Evolutionary conservation across 2,888 invertebrate species (phyloP), one percentile per base, ranked within the genome.

Genomic region (Cephonodes hylas): DNA sequence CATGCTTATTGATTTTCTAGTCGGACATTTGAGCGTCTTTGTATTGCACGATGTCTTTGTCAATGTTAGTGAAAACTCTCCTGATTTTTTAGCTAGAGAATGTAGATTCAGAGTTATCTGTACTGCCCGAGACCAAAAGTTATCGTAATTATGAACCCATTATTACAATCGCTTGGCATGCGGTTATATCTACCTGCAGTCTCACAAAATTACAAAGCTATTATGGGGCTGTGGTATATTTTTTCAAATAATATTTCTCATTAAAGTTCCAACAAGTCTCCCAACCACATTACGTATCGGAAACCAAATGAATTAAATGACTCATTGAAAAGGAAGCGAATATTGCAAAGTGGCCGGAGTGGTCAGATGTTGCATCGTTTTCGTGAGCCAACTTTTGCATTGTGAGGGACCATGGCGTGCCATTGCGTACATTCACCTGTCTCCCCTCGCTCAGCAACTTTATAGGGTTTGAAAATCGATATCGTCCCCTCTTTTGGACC

Each of bases 381-480:
- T 84, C 84, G 85, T 84, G 77, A 74, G 83, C 84, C 67, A 68
- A 71, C 77, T 79, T 83, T 79, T 71, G 74, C 77, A 79, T 77
- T 78, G 72, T 67, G 67, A 63, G 65, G 65, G 66, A 63, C 68
- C 70, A 68, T 74, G 71, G 77, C 81, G 77, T 80, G 77, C 79
- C 81, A 61, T 45, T 60, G 78, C 80, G 91, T 84, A 74, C 91
- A 66, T 90, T 89, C 85, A 89, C 89, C 88, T 44, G 69, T 69
- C 74, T 81, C 84, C 88, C 88, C 85, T 81, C 77, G 69, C 63
- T 64, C 63, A 61, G 46, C 64, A 64, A 76, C 71, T 73, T 84
- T 85, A 79, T 83, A 87, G 82, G 90, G 88, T 84, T 89, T 85
- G 79, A 84, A 88, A 90, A 91, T 91, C 89, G 77, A 91, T 91